Base-by-base conservation (phyloP, 2,797 vertebrate species). In the Ictinia mississippiensis region DNA sequence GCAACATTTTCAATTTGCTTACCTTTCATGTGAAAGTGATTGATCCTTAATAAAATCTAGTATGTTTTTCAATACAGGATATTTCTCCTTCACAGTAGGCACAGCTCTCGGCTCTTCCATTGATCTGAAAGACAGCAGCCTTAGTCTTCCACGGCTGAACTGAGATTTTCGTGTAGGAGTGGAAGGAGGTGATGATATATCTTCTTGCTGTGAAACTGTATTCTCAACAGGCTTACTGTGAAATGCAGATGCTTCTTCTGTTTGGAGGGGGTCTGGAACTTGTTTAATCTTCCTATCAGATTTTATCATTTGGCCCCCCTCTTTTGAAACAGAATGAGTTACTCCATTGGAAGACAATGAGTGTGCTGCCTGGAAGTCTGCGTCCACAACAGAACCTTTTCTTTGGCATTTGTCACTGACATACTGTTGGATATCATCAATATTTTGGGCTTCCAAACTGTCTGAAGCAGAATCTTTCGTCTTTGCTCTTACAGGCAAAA, bases 41-140 rank as follows among this genome's bases (percentile, higher is more conserved):
- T 99, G 99, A 97, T 99, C 99, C 97, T 99, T 99, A 93, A 99
- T 98, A 74, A 99, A 99, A 97, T 99, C 99, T 81, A 99, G 95
- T 77, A 99, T 97, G 85, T 98, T 98, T 95, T 99, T 99, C 91
- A 99, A 96, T 22, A 99, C 93, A 1, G 99, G 99, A 72, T 99
- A 99, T 86, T 99, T 99, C 81, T 99, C 99, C 93, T 99, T 99
- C 56, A 99, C 97, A 10, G 99, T 98, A 9, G 98, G 98, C 44
- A 95, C 72, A n/a, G 98, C 84, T 66, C 98, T 98, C 11, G 99
- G 98, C 89, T 99, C 99, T 67, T 99, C 99, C 96, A 99, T 91
- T 0, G 99, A 99, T 61, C 99, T 98, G 96, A 99, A 99, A 13
- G 99, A 99, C 37, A 99, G 98, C 44, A 99, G 99, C 87, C 99